Conservation (phyloP, 2,797 vertebrate genomes). For the Nyctibius grandis region DNA sequence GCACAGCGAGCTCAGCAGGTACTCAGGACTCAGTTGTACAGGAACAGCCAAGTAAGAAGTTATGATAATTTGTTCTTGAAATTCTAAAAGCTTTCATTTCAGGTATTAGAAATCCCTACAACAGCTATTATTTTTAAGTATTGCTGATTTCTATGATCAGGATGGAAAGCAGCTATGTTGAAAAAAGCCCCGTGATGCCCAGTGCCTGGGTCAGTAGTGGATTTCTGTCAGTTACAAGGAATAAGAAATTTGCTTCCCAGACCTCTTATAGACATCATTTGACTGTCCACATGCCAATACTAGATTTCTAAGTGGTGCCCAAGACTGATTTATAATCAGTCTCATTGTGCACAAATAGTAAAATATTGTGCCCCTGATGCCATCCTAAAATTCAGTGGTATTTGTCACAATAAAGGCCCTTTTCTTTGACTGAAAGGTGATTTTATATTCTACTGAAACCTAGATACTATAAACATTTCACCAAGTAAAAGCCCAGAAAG, state of each 20-base stretch:
- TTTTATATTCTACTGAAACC: neutral
- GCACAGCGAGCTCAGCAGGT: neutral
- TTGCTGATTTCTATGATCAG: neutral
- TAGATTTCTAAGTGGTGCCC: neutral
- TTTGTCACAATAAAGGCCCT: neutral
- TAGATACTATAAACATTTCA: neutral
- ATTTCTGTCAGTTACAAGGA: neutral
- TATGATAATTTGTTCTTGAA: neutral
- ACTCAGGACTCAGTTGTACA: neutral
- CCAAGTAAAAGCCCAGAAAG: neutral
- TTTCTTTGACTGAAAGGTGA: neutral
- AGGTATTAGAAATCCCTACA: neutral
- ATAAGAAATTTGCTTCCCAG: neutral
- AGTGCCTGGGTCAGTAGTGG: neutral
- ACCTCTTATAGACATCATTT: neutral
- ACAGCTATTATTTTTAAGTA: neutral
- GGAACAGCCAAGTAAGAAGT: neutral
- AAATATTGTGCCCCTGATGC: neutral
- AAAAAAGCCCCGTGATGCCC: neutral
- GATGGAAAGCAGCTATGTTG: neutral
- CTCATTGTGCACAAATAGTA: neutral
- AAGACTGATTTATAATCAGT: neutral
- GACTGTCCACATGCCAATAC: neutral
- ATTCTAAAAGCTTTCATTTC: neutral
- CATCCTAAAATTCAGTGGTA: neutral